Conservation (phyloP, 2,113 vertebrate genomes). For the Spea bombifrons region DNA sequence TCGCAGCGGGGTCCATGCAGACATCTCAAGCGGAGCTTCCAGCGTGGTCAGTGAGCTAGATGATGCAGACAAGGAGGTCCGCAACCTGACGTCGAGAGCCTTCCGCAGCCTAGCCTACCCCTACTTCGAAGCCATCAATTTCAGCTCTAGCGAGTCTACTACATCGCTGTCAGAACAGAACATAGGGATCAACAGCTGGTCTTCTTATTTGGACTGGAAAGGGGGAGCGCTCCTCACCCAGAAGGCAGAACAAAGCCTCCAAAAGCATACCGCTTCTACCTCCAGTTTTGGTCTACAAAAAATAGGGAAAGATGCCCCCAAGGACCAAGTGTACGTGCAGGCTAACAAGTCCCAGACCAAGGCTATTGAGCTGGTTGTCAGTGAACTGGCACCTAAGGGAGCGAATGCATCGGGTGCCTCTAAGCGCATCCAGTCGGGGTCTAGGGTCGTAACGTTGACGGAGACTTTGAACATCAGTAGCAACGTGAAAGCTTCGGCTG, state of each 20-base stretch:
- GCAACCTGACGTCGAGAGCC: slow-evolving; percentile 82
- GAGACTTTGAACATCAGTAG: slow-evolving; percentile 79
- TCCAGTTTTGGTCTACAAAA: slow-evolving; percentile 39
- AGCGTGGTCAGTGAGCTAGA: slow-evolving; percentile 91
- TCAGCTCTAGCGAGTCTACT: slow-evolving; percentile 86
- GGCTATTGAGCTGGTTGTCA: slow-evolving; percentile 74
- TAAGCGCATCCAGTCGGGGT: slow-evolving; percentile 64
- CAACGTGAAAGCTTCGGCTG: slow-evolving; percentile 59
- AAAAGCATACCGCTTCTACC: slow-evolving; percentile 45
- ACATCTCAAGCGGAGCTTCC: slow-evolving; percentile 83
- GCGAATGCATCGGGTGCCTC: slow-evolving; percentile 60
- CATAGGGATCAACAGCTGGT: slow-evolving; percentile 80
- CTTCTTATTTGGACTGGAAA: slow-evolving; percentile 86
- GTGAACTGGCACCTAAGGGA: slow-evolving; percentile 72
- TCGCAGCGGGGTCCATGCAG: slow-evolving; percentile 70
- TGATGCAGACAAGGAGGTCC: slow-evolving; percentile 93
- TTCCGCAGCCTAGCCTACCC: slow-evolving; percentile 92
- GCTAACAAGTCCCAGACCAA: slow-evolving; percentile 71
- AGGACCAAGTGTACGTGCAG: slow-evolving; percentile 59
- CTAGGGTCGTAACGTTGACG: slow-evolving; percentile 75
- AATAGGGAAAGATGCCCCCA: background rate
- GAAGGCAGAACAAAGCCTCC: slow-evolving; percentile 64
- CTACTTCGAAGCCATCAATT: slow-evolving; percentile 79
- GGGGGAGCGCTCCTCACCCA: slow-evolving; percentile 72
- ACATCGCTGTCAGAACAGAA: slow-evolving; percentile 73